Evolutionary conservation across 2,797 vertebrate species (phyloP).

Genomic region (Centroberyx gerrardi): DNA sequence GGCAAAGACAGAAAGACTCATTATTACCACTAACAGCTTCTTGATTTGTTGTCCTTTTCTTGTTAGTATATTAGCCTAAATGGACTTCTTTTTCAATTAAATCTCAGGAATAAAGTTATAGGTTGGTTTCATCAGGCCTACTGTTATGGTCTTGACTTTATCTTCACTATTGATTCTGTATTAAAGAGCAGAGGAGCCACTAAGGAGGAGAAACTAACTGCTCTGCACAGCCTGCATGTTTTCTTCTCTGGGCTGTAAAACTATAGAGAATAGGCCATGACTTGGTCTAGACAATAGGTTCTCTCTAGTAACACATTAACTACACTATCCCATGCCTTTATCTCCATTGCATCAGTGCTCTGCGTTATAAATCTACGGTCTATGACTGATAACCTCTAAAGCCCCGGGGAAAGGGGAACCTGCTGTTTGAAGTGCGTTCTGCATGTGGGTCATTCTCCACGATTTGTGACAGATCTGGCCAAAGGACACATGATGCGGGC

Average conservation of each 20-base stretch:
- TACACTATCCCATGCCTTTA: constrained; percentile 34
- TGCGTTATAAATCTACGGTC: constrained; percentile 22
- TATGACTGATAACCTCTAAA: constrained; percentile 1
- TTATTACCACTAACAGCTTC: constrained; percentile 18
- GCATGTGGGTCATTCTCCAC: constrained; percentile 41
- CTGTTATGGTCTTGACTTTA: no score
- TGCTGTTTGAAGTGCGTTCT: constrained; percentile 26
- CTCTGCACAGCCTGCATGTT: constrained; percentile 9
- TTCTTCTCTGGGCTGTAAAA: constrained; percentile 45
- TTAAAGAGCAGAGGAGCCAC: not conserved
- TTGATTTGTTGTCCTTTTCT: constrained; percentile 13
- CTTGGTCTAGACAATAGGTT: constrained; percentile 40
- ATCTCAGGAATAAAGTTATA: constrained; percentile 3
- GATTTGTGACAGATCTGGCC: constrained; percentile 28
- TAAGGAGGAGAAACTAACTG: constrained; percentile 10
- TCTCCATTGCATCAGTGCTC: constrained; percentile 41
- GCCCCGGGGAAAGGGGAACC: constrained; percentile 2
- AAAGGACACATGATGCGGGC: constrained; percentile 22
- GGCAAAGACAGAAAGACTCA: constrained; percentile 47
- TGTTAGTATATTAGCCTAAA: constrained; percentile 13
- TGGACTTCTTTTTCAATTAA: constrained; percentile 14
- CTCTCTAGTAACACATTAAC: constrained; percentile 69
- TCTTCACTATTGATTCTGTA: no score
- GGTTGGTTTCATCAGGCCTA: not conserved
- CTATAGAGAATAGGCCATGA: not conserved